These are phyloP conservation scores for Tyria jacobaeae DNA, from an alignment of 2,888 invertebrate genomes.

Conservation along the genomic window DNA sequence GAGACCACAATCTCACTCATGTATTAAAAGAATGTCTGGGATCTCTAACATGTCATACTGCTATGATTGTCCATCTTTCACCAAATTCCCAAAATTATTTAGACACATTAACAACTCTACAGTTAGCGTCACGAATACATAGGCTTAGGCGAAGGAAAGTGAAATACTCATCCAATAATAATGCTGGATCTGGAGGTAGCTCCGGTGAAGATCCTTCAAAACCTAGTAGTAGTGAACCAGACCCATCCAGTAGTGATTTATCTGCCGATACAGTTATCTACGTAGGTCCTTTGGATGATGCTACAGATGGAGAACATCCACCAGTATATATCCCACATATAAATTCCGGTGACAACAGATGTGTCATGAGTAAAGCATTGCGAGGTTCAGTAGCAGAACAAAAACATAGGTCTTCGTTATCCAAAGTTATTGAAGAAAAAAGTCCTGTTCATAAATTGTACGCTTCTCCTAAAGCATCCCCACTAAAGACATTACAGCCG, in stretches of 20 bases:
- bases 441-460: conserved; percentile 87
- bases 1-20: conserved; percentile 98
- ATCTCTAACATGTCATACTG: conserved; percentile 96
- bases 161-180: conserved; percentile 90
- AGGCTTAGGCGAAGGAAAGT: conserved; percentile 95
- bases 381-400: conserved; percentile 92
- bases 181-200: conserved; percentile 88
- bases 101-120: conserved; percentile 97
- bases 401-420: conserved; percentile 82
- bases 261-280: conserved; percentile 99
- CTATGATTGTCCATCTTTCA: conserved; percentile 98
- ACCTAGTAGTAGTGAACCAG: conserved; percentile 95
- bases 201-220: conserved; percentile 86
- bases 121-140: conserved; percentile 97
- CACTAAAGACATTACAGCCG: conserved; percentile 76
- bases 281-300: conserved; percentile 94
- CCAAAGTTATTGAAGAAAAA: conserved; percentile 87
- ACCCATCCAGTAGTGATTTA: conserved; percentile 98
- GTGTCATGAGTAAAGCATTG: conserved; percentile 92
- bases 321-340: conserved; percentile 96
- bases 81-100: conserved; percentile 94
- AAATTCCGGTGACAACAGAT: conserved; percentile 94
- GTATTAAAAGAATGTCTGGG: conserved; percentile 97
- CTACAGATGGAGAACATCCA: conserved; percentile 98
- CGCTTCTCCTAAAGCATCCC: conserved; percentile 87